Conservation (phyloP, 2,888 invertebrate species). For the Cryptus viduatorius region DNA sequence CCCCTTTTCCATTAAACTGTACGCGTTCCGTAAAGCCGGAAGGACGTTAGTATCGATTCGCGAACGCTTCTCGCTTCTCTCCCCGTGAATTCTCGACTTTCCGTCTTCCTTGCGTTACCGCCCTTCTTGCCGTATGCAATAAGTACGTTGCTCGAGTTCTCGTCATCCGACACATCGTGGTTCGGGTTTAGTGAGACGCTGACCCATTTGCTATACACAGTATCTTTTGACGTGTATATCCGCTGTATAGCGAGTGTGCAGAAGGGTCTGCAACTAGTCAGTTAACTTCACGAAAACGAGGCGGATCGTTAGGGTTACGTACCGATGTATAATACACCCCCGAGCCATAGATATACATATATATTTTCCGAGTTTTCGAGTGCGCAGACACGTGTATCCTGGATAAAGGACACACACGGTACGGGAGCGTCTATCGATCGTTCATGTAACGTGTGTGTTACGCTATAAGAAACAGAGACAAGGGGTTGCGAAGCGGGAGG, state of each 20-base stretch:
- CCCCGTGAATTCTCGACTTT: not conserved
- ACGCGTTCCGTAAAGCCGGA: slow-evolving; percentile 54
- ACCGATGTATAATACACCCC: not conserved
- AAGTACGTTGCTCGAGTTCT: not conserved
- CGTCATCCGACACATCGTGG: too few species aligned
- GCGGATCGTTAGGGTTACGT: not conserved
- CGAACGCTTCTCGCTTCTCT: slow-evolving; percentile 19
- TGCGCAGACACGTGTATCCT: slow-evolving; percentile 25
- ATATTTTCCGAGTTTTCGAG: slow-evolving; percentile 29
- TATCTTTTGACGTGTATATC: too few species aligned
- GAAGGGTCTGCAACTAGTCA: not conserved
- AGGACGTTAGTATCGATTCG: slow-evolving; percentile 65
- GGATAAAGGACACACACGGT: slow-evolving; percentile 41
- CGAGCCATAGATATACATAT: not conserved
- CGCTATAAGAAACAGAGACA: slow-evolving; percentile 13
- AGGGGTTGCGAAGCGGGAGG: slow-evolving; percentile 34
- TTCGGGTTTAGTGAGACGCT: too few species aligned
- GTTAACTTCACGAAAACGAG: not conserved
- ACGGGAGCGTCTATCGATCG: slow-evolving; percentile 29
- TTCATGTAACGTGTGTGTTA: not conserved
- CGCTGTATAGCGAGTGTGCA: too few species aligned
- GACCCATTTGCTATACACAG: too few species aligned
- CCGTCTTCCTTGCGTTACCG: not conserved
- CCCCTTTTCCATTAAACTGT: slow-evolving; percentile 33
- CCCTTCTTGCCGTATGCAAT: slow-evolving; percentile 8